These are phyloP conservation scores for Tenthredo amoena DNA, from an alignment of 2,888 invertebrate species.

Conservation along the genomic window DNA sequence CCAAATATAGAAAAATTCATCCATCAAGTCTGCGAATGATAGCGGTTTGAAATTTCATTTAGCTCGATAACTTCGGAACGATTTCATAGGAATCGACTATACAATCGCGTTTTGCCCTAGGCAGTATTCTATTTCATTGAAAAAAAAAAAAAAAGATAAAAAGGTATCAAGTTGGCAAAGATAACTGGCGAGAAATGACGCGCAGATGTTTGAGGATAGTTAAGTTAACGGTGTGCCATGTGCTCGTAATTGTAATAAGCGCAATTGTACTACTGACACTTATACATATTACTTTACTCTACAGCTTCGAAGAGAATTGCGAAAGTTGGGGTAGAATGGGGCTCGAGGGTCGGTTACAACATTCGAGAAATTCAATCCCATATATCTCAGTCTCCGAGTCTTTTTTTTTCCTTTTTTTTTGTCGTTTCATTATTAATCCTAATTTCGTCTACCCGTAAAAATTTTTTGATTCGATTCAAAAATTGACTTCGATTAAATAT, in stretches of 20 bases:
- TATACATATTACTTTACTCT: background rate
- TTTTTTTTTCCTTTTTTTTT: background rate
- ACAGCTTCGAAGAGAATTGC: slow-evolving; percentile 15
- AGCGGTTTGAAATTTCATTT: no score
- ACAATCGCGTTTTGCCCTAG: background rate
- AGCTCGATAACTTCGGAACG: no score
- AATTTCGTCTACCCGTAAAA: background rate
- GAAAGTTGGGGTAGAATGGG: slow-evolving; percentile 4
- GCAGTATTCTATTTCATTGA: no score
- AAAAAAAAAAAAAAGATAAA: no score
- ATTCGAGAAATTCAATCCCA: background rate
- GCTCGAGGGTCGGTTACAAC: background rate
- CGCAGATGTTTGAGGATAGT: background rate
- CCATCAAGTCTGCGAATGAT: no score
- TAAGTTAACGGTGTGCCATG: slow-evolving; percentile 25
- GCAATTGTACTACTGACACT: background rate
- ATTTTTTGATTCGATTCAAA: background rate
- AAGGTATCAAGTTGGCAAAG: background rate
- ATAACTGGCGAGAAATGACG: slow-evolving; percentile 7
- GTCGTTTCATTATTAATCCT: background rate
- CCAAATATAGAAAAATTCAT: no score
- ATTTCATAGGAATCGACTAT: background rate
- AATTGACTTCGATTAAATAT: background rate
- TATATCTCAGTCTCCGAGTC: background rate
- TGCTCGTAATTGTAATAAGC: slow-evolving; percentile 8